Conservation (phyloP, 2,113 vertebrate genomes). For the Sinocyclocheilus grahami region DNA sequence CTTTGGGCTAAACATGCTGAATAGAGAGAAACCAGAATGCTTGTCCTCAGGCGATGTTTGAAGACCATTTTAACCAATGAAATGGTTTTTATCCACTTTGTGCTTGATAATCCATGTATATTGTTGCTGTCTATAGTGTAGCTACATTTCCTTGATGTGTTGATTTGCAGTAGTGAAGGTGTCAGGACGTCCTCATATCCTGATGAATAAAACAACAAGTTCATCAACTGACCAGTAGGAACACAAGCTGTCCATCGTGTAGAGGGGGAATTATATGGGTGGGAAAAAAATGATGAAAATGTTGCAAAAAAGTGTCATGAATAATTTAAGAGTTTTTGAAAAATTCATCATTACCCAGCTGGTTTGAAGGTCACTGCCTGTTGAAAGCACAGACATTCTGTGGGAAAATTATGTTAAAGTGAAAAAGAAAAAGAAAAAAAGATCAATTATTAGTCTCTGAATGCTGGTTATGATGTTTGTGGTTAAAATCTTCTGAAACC, state of each 20-base stretch:
- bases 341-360: constrained; percentile 87
- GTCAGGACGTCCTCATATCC: constrained; percentile 78
- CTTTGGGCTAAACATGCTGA: background rate
- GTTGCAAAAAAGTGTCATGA: constrained; percentile 86
- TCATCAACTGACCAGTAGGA: constrained; percentile 82
- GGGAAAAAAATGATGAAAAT: constrained; percentile 69
- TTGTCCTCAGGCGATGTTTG: constrained; percentile 24
- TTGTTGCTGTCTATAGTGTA: constrained; percentile 54
- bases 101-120: constrained; percentile 7
- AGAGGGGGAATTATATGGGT: constrained; percentile 18
- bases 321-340: constrained; percentile 94
- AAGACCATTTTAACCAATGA: background rate
- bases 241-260: constrained; percentile 68
- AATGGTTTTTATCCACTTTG: constrained; percentile 5
- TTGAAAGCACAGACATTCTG: constrained; percentile 79
- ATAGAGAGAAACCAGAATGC: constrained; percentile 4
- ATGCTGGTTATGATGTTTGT: constrained; percentile 45
- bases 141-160: constrained; percentile 57
- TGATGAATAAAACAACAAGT: constrained; percentile 91
- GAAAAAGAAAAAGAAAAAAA: constrained; percentile 43
- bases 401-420: constrained; percentile 76
- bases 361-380: constrained; percentile 84
- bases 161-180: constrained; percentile 57
- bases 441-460: constrained; percentile 56
- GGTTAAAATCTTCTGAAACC: constrained; percentile 2